A percentile compares a stretch with the other conserved stretches of the same genome.
phyloP scores from a whole-genome alignment of 2,797 vertebrate genomes.

The Crypturellus tataupa region DNA sequence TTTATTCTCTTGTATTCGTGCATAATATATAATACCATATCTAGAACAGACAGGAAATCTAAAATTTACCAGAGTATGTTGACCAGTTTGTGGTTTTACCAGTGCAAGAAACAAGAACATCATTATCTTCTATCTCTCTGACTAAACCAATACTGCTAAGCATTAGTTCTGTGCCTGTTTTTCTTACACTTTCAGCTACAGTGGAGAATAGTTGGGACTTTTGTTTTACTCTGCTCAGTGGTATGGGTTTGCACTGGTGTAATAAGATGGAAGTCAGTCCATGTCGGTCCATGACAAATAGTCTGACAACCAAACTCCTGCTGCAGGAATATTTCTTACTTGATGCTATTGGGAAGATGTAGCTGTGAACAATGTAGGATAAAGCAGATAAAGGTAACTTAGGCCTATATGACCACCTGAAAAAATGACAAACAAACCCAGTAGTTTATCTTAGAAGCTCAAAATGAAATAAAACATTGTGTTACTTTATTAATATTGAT shows the following conservation, averaged over 20 bases:
- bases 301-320: background rate
- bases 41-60: background rate
- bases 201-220: background rate
- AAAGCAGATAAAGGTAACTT: background rate
- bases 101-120: background rate
- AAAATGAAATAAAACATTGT: background rate
- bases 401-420: background rate
- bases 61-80: background rate
- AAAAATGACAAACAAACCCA: background rate
- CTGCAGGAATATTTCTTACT: background rate
- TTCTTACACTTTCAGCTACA: background rate
- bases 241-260: background rate
- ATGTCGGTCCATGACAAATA: background rate
- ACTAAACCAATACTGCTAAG: background rate
- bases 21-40: background rate
- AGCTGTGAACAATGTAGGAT: background rate
- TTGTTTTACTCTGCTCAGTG: background rate
- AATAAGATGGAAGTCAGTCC: background rate
- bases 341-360: background rate
- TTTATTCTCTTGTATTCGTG: background rate
- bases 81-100: background rate
- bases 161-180: background rate
- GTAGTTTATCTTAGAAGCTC: background rate
- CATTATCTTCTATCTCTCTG: too few relatives aligned
- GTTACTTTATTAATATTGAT: background rate